Percentiles rank a stretch among this genome's conserved stretches.
Evolutionary conservation across 2,888 invertebrate species (phyloP).

Genomic region (Seira musarum): DNA sequence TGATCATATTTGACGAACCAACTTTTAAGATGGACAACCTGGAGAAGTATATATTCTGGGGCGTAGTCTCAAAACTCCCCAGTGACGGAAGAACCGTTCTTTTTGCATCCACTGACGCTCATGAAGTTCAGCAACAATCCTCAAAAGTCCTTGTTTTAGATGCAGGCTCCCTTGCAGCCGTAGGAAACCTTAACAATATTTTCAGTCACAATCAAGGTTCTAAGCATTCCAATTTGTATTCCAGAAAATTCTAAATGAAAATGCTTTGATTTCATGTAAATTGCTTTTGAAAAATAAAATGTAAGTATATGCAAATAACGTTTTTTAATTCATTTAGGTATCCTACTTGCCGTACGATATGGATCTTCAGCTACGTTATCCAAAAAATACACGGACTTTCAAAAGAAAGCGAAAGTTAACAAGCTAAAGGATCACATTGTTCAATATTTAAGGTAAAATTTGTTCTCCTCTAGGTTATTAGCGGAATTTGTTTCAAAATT

Average conservation of each 20-base stretch:
- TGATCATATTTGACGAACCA: constrained; percentile 58
- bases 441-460: constrained; percentile 52
- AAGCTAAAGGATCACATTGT: constrained; percentile 57
- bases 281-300: background rate
- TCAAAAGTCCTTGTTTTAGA: constrained; percentile 57
- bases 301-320: background rate
- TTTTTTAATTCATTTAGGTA: constrained; percentile 38
- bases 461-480: background rate
- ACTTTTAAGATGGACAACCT: constrained; percentile 42
- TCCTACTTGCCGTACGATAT: constrained; percentile 43
- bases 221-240: background rate
- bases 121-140: constrained; percentile 46
- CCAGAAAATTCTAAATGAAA: no score
- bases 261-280: no score
- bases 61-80: constrained; percentile 32
- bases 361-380: background rate
- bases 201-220: constrained; percentile 52
- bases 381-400: constrained; percentile 36
- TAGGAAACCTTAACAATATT: constrained; percentile 52
- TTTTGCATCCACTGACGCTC: constrained; percentile 50
- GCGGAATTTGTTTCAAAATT: background rate
- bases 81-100: constrained; percentile 42
- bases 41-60: constrained; percentile 61
- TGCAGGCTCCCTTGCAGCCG: constrained; percentile 43
- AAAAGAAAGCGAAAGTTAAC: constrained; percentile 46